Conservation (phyloP, 2,888 invertebrate species). For the Fabriciana adippe region DNA sequence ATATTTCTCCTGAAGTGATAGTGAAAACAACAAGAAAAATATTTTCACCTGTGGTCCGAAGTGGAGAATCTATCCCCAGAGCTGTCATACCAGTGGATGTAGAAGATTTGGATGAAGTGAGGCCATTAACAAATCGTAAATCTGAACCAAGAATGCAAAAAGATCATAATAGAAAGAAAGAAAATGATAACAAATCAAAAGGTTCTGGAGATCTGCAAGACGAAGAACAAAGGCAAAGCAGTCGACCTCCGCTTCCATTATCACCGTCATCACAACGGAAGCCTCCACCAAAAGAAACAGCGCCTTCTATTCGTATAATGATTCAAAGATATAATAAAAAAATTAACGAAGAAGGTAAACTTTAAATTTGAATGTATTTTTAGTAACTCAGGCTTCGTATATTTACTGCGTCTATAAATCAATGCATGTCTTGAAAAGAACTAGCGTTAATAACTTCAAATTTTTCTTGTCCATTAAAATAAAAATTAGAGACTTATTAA, state of each 20-base stretch:
- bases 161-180: constrained; percentile 47
- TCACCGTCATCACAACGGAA: constrained; percentile 83
- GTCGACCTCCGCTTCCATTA: constrained; percentile 81
- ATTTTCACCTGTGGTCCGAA: constrained; percentile 86
- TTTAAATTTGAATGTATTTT: neutral
- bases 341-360: constrained; percentile 80
- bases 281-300: constrained; percentile 83
- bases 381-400: no score
- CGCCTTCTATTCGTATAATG: constrained; percentile 87
- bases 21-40: constrained; percentile 91
- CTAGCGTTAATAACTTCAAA: no score
- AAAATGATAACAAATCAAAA: constrained; percentile 51
- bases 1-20: constrained; percentile 84
- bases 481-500: no score
- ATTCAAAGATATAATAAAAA: constrained; percentile 86
- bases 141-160: constrained; percentile 41
- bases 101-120: constrained; percentile 68
- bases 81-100: constrained; percentile 76
- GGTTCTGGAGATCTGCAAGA: constrained; percentile 68
- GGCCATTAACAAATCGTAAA: constrained; percentile 45
- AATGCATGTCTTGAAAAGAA: no score
- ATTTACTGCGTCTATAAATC: no score
- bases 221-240: constrained; percentile 63
- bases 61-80: constrained; percentile 78
- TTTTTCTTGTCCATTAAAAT: no score